phyloP scores from a whole-genome alignment of 2,113 vertebrate species.

The Hydropotes inermis region DNA sequence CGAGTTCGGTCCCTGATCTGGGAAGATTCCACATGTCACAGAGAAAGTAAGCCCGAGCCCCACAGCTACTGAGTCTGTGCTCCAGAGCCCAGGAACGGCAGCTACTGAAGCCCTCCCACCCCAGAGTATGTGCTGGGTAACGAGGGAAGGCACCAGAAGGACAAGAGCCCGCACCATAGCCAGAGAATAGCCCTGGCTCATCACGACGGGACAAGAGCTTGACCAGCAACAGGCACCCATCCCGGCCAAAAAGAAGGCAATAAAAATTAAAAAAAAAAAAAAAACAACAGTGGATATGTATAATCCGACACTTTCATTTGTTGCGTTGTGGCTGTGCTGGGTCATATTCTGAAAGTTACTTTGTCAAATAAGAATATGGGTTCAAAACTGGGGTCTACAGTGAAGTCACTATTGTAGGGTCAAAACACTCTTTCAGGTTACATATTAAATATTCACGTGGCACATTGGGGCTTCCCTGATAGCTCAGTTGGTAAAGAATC shows the following conservation, averaged over 20 bases:
- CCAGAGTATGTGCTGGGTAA: neutral
- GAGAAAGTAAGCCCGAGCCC: neutral
- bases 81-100: neutral
- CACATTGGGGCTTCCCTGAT: neutral
- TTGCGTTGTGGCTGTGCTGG: neutral
- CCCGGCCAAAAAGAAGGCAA: neutral
- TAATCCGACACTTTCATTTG: too few relatives aligned
- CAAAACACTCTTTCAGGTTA: neutral
- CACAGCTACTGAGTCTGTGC: neutral
- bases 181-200: neutral
- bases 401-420: neutral
- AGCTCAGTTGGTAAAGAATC: neutral
- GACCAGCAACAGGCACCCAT: neutral
- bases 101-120: neutral
- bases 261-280: neutral
- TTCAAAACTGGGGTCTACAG: neutral
- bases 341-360: neutral
- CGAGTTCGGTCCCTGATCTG: neutral
- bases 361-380: neutral
- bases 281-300: neutral
- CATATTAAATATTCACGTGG: neutral
- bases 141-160: rapidly evolving
- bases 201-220: neutral
- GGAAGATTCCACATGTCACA: neutral
- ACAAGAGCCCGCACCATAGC: neutral